Conservation (phyloP, 1,140 invertebrate species). For the Doryteuthis pealeii region DNA sequence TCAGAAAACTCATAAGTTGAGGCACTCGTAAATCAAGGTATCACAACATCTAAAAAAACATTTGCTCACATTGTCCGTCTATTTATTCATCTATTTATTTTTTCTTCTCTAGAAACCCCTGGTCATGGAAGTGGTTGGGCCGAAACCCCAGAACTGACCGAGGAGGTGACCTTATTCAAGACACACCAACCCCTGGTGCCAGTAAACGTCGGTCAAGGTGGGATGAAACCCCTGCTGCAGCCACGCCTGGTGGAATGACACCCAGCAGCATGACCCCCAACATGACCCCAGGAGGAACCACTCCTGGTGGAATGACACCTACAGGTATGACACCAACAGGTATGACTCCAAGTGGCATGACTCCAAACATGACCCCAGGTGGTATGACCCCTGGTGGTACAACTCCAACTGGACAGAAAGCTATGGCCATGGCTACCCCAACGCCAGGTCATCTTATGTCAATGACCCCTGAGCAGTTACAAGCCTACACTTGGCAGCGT, state of each 20-base stretch:
- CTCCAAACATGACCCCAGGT: conserved; percentile 62
- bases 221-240: conserved; percentile 85
- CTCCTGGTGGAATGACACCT: conserved; percentile 69
- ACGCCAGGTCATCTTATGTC: conserved; percentile 89
- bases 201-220: conserved; percentile 90
- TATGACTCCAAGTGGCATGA: conserved; percentile 56
- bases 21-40: no score
- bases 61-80: no score
- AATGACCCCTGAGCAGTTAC: conserved; percentile 99
- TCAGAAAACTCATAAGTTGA: no score
- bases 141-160: conserved; percentile 96
- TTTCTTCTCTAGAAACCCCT: conserved; percentile 76
- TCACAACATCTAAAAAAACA: no score
- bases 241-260: conserved; percentile 45
- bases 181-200: conserved; percentile 76
- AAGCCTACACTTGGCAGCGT: conserved; percentile 97
- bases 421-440: conserved; percentile 97
- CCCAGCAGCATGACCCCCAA: conserved; percentile 45
- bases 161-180: conserved; percentile 60
- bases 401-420: conserved; percentile 93
- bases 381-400: conserved; percentile 61
- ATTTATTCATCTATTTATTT: not conserved
- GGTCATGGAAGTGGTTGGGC: conserved; percentile 91
- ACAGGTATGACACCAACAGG: conserved; percentile 54
- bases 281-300: conserved; percentile 44